These are phyloP conservation scores for Enteromius thamalakanensis DNA, from an alignment of 2,797 vertebrate species.

Conservation along the genomic window DNA sequence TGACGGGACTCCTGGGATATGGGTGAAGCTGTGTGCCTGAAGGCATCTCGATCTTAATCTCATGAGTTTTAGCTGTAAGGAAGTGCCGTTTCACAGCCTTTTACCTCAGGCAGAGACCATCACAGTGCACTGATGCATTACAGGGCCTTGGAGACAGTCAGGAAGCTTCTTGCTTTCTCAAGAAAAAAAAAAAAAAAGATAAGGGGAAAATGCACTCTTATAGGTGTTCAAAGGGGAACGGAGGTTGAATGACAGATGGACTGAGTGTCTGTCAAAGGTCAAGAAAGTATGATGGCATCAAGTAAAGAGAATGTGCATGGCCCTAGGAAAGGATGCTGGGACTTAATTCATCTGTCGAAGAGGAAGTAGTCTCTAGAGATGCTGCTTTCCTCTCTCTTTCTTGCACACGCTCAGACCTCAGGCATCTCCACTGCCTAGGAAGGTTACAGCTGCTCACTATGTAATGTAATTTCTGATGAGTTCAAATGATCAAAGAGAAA, in stretches of 20 bases:
- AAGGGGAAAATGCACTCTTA: slow-evolving; percentile 12
- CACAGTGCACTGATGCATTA: slow-evolving; percentile 20
- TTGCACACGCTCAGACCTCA: slow-evolving; percentile 1
- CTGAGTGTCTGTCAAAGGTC: slow-evolving; percentile 28
- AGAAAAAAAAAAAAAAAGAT: slow-evolving; percentile 7
- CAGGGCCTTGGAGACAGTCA: slow-evolving; percentile 24
- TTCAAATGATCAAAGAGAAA: not conserved
- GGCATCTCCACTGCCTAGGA: slow-evolving; percentile 22
- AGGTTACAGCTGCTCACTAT: slow-evolving; percentile 12
- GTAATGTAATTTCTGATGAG: slow-evolving; percentile 10
- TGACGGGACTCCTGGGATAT: slow-evolving; percentile 13
- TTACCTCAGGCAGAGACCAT: slow-evolving; percentile 37
- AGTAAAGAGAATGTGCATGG: not conserved
- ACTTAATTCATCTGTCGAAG: slow-evolving; percentile 31
- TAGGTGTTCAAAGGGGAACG: slow-evolving; percentile 1
- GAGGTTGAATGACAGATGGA: slow-evolving; percentile 10
- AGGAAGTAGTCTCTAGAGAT: slow-evolving; percentile 2
- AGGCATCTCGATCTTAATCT: not conserved
- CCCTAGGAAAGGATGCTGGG: slow-evolving; percentile 14
- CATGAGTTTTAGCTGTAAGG: slow-evolving; percentile 2
- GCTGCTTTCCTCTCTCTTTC: not conserved
- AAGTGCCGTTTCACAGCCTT: slow-evolving; percentile 26
- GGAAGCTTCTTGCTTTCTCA: slow-evolving; percentile 9
- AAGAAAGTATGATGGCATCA: slow-evolving; percentile 10
- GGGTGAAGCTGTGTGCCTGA: slow-evolving; percentile 28